These are phyloP conservation scores for Caenorhabditis sp. DNA, from an alignment of 2,888 invertebrate species.

Conservation along the genomic window DNA sequence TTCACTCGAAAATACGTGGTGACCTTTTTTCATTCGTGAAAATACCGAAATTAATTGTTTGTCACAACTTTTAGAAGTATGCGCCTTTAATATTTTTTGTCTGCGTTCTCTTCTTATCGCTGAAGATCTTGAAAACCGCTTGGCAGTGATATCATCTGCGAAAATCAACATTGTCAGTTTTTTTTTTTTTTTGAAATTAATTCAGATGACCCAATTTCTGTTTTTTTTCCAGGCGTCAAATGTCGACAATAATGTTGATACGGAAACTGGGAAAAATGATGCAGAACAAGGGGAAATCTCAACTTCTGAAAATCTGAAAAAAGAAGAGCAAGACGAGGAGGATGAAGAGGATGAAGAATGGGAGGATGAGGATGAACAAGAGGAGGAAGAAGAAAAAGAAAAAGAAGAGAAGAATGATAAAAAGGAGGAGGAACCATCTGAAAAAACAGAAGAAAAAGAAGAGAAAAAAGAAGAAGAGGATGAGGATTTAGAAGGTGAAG, in stretches of 20 bases:
- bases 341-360: slow-evolving; percentile 20
- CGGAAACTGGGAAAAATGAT: neutral
- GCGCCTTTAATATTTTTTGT: neutral
- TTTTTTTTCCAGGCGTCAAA: neutral
- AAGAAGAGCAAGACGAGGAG: slow-evolving; percentile 18
- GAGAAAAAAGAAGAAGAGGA: slow-evolving; percentile 13
- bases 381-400: neutral
- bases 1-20: no score
- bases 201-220: no score
- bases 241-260: neutral
- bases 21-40: no score
- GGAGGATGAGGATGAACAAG: neutral
- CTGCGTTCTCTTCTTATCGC: no score
- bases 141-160: no score
- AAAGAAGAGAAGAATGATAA: neutral
- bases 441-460: slow-evolving; percentile 11
- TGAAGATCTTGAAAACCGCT: no score
- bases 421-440: neutral
- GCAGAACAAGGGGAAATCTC: neutral
- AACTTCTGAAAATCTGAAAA: neutral
- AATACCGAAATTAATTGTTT: no score
- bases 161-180: no score
- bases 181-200: no score
- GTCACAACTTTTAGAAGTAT: no score
- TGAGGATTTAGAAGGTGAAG: slow-evolving; percentile 21